Conservation (phyloP, 2,888 invertebrate species). For the Eupeodes luniger region DNA sequence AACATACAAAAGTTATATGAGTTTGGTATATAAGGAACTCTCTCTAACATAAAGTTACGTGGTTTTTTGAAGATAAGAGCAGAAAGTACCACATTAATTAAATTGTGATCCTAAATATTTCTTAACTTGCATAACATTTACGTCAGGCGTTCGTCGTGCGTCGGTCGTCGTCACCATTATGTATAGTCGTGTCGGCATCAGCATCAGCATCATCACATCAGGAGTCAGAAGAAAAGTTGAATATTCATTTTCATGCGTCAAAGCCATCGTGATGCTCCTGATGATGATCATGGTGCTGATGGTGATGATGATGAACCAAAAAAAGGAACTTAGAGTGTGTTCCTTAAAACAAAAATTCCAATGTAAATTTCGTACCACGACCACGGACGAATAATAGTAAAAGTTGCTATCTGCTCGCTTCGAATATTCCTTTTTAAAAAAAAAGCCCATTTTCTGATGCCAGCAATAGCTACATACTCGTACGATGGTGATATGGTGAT, state of each 20-base stretch:
- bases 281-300: background rate
- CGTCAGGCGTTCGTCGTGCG: constrained; percentile 20
- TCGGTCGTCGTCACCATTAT: background rate
- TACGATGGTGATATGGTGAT: no score
- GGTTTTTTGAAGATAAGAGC: constrained; percentile 35
- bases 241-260: constrained; percentile 68
- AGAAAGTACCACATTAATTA: constrained; percentile 54
- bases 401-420: constrained; percentile 34
- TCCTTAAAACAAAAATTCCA: constrained; percentile 54
- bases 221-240: constrained; percentile 16
- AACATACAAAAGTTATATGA: background rate
- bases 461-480: background rate
- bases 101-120: constrained; percentile 67
- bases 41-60: constrained; percentile 18
- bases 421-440: constrained; percentile 6
- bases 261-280: background rate
- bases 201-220: background rate
- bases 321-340: constrained; percentile 8
- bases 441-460: constrained; percentile 41
- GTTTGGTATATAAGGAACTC: background rate
- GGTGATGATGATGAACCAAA: constrained; percentile 10
- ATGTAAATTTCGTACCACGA: constrained; percentile 64
- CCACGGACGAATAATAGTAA: constrained; percentile 41
- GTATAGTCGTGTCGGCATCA: no score
- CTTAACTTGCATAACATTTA: constrained; percentile 67